Evolutionary conservation across 2,113 vertebrate species (phyloP).

Genomic region (Thermophis baileyi): DNA sequence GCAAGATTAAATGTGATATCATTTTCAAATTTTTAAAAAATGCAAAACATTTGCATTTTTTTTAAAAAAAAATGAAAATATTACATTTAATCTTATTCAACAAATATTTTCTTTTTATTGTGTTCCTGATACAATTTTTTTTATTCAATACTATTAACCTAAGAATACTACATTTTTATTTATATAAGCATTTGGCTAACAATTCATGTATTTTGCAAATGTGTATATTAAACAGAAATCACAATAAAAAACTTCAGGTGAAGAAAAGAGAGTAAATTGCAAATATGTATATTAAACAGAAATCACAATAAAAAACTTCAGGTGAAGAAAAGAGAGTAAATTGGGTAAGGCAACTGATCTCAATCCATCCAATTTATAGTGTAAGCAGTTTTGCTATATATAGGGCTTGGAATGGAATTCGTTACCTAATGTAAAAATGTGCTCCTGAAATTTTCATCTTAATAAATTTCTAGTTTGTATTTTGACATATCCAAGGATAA

Average conservation of each 20-base stretch:
- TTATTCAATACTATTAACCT: no score
- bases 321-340: neutral
- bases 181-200: neutral
- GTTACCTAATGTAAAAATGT: neutral
- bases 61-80: neutral
- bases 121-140: neutral
- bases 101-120: neutral
- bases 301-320: neutral
- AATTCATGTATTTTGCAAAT: neutral
- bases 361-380: neutral
- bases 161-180: neutral
- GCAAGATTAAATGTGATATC: neutral
- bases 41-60: neutral
- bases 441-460: neutral
- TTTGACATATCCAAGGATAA: neutral
- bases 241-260: neutral
- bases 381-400: neutral
- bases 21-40: neutral
- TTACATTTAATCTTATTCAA: neutral
- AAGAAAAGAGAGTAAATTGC: neutral
- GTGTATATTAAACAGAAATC: neutral
- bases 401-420: neutral
- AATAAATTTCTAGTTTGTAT: neutral
- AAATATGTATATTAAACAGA: no score
- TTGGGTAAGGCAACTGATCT: neutral